These are phyloP conservation scores for Chrysopa pallens DNA, from an alignment of 1,140 invertebrate genomes.

Conservation along the genomic window DNA sequence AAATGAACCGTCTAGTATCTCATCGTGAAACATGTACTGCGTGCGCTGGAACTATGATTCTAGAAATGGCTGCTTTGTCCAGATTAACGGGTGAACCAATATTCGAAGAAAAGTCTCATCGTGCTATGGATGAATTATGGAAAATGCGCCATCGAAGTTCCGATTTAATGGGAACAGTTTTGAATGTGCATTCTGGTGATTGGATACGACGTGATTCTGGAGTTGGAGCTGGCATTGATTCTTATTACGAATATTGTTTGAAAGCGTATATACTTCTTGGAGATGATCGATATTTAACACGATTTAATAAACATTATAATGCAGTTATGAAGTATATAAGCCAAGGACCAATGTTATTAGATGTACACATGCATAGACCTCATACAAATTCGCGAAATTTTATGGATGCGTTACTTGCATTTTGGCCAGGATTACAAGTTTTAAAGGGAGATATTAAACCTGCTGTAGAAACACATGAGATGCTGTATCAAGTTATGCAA, in stretches of 20 bases:
- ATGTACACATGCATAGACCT: slow-evolving; percentile 97
- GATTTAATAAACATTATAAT: slow-evolving; percentile 92
- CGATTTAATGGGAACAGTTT: slow-evolving; percentile 83
- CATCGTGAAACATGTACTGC: slow-evolving; percentile 88
- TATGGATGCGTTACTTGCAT: slow-evolving; percentile 93
- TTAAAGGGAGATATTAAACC: slow-evolving; percentile 84
- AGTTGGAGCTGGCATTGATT: slow-evolving; percentile 97
- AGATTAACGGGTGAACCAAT: slow-evolving; percentile 79
- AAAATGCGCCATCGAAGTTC: slow-evolving; percentile 77
- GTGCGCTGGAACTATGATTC: slow-evolving; percentile 94
- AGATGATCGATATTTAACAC: slow-evolving; percentile 75
- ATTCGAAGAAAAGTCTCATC: slow-evolving; percentile 88
- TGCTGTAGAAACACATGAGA: slow-evolving; percentile 93
- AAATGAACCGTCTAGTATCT: slow-evolving; percentile 50
- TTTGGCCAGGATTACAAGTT: slow-evolving; percentile 95
- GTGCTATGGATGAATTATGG: slow-evolving; percentile 95
- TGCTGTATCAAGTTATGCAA: slow-evolving; percentile 93
- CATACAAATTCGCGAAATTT: slow-evolving; percentile 90
- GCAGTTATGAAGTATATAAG: slow-evolving; percentile 98
- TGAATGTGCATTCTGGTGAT: slow-evolving; percentile 94
- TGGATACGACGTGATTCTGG: slow-evolving; percentile 92
- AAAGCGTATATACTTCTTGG: slow-evolving; percentile 79
- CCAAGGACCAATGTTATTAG: slow-evolving; percentile 85
- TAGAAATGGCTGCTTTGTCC: slow-evolving; percentile 93
- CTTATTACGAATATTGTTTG: slow-evolving; percentile 95